phyloP scores from a whole-genome alignment of 2,888 invertebrate genomes.

The Sesia bembeciformis region DNA sequence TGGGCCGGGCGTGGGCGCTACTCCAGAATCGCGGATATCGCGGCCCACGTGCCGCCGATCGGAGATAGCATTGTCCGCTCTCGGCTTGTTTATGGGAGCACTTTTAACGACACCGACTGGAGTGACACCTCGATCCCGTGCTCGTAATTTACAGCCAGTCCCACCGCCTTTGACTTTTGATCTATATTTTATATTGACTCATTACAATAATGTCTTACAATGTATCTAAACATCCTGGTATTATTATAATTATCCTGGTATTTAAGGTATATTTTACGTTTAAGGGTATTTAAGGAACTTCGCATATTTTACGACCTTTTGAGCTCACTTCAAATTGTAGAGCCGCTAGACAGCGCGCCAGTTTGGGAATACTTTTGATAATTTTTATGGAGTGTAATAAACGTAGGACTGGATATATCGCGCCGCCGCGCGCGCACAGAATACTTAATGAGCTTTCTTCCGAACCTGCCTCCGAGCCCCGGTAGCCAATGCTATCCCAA shows the following conservation, averaged over 20 bases:
- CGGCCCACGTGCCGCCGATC: conserved; percentile 59
- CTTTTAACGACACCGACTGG: conserved; percentile 38
- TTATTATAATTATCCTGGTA: too few species aligned
- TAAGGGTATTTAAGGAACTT: too few species aligned
- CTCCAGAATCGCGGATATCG: conserved; percentile 58
- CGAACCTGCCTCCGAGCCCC: conserved; percentile 20
- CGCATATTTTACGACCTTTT: too few species aligned
- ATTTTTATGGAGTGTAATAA: conserved; percentile 33
- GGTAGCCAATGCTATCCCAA: conserved; percentile 33
- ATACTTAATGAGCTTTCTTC: conserved; percentile 50
- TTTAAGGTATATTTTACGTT: too few species aligned
- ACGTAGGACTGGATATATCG: conserved; percentile 19
- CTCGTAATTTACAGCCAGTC: neutral
- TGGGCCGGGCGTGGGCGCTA: conserved; percentile 59
- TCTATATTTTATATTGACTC: conserved; percentile 7
- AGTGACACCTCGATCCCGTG: conserved; percentile 48
- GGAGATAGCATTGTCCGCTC: conserved; percentile 59
- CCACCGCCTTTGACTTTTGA: conserved; percentile 3
- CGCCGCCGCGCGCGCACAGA: conserved; percentile 29
- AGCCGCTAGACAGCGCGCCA: too few species aligned
- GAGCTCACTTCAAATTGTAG: too few species aligned
- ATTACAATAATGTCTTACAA: too few species aligned
- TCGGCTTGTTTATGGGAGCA: conserved; percentile 57
- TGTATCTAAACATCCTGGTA: too few species aligned
- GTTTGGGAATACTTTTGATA: conserved; percentile 22